phyloP scores from a whole-genome alignment of 2,888 invertebrate genomes.

The Drosophila planitibia region DNA sequence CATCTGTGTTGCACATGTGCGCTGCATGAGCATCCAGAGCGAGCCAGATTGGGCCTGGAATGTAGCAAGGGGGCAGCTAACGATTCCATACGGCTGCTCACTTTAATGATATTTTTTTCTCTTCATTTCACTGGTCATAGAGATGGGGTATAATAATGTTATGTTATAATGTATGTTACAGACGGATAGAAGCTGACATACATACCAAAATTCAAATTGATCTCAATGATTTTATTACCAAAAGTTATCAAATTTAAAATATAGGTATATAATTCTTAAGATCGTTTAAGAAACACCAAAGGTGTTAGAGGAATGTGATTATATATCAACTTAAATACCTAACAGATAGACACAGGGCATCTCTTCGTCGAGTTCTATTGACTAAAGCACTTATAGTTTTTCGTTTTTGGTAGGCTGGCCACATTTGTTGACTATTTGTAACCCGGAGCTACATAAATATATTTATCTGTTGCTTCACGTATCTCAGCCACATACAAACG shows the following conservation, averaged over 20 bases:
- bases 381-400: neutral
- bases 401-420: conserved; percentile 39
- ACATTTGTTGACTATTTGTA: conserved; percentile 48
- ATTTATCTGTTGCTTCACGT: conserved; percentile 23
- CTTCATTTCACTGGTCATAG: neutral
- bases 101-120: conserved; percentile 37
- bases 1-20: conserved; percentile 71
- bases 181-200: neutral
- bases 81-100: conserved; percentile 46
- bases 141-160: neutral
- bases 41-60: conserved; percentile 28
- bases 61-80: conserved; percentile 33
- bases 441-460: conserved; percentile 51
- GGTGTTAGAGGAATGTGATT: neutral
- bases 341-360: neutral
- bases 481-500: conserved; percentile 66
- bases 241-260: neutral
- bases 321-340: neutral
- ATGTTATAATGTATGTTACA: neutral
- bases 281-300: too few relatives aligned
- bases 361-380: conserved; percentile 10
- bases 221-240: neutral
- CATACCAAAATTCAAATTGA: neutral
- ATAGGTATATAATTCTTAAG: neutral
- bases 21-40: conserved; percentile 10